phyloP scores from a whole-genome alignment of 1,140 invertebrate genomes.

The Dendroctonus ponderosae region DNA sequence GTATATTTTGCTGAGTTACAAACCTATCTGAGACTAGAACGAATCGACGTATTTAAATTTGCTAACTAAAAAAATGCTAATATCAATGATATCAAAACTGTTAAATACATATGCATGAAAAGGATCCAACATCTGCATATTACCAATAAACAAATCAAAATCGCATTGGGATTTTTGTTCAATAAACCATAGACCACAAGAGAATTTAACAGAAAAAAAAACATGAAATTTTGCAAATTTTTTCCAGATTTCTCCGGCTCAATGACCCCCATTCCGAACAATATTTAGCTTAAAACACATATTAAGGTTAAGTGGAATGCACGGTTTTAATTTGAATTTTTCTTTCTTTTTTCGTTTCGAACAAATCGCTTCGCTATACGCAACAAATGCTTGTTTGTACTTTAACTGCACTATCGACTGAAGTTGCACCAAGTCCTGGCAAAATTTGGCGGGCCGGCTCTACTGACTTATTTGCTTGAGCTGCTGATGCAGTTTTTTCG shows the following conservation, averaged over 20 bases:
- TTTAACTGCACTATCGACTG: slow-evolving; percentile 38
- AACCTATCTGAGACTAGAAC: too few relatives aligned
- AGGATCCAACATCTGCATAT: too few relatives aligned
- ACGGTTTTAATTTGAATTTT: slow-evolving; percentile 42
- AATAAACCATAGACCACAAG: too few relatives aligned
- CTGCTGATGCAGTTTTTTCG: slow-evolving; percentile 19
- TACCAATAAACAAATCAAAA: too few relatives aligned
- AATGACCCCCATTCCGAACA: slow-evolving; percentile 48
- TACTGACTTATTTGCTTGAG: slow-evolving; percentile 49
- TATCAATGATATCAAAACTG: too few relatives aligned
- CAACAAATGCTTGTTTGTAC: slow-evolving; percentile 40
- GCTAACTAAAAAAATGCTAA: too few relatives aligned
- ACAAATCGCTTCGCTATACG: slow-evolving; percentile 43
- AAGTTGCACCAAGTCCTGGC: slow-evolving; percentile 45
- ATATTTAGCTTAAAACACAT: slow-evolving; percentile 35
- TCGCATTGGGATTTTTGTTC: too few relatives aligned
- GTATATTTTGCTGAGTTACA: too few relatives aligned
- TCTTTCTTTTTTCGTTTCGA: slow-evolving; percentile 45
- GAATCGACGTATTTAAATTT: too few relatives aligned
- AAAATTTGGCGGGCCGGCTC: slow-evolving; percentile 49
- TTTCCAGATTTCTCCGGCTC: slow-evolving; percentile 52
- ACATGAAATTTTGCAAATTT: not conserved
- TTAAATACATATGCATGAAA: too few relatives aligned
- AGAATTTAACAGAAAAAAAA: too few relatives aligned
- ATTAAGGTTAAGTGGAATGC: slow-evolving; percentile 46